phyloP scores from a whole-genome alignment of 2,888 invertebrate genomes.

The Morinoia aosen region DNA sequence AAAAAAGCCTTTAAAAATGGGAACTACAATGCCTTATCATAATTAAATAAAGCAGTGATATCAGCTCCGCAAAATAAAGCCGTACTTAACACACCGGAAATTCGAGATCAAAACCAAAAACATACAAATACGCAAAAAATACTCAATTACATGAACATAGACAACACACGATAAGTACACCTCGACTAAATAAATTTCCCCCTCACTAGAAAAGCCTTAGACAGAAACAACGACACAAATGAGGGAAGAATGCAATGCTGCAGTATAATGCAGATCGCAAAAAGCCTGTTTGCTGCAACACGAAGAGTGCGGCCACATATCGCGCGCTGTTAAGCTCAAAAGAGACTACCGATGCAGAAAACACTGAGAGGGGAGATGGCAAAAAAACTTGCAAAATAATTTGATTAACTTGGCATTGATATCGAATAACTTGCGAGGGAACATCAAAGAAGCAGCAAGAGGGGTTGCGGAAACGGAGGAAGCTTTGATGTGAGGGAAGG shows the following conservation, averaged over 20 bases:
- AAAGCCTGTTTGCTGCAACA: neutral
- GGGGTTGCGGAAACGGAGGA: neutral
- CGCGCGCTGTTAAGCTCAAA: neutral
- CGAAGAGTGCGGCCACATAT: neutral
- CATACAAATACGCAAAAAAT: neutral
- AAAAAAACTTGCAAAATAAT: neutral
- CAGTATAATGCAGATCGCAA: neutral
- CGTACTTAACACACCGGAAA: too few relatives aligned
- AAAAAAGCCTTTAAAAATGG: too few relatives aligned
- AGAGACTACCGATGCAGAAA: neutral
- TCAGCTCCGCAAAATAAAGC: too few relatives aligned
- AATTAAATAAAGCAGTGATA: too few relatives aligned
- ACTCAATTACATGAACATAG: neutral
- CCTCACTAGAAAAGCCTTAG: neutral
- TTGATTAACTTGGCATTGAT: conserved; percentile 12
- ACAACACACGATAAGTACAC: neutral
- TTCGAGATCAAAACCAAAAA: too few relatives aligned
- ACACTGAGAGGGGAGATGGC: neutral
- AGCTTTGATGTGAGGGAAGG: neutral
- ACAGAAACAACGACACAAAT: neutral
- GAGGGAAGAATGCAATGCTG: neutral
- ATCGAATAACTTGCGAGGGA: neutral
- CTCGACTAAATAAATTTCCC: neutral
- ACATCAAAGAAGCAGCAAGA: neutral
- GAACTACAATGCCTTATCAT: too few relatives aligned